A percentile compares a stretch with the other conserved stretches of the same genome.
These are phyloP conservation scores for Gymnogyps californianus DNA, from an alignment of 2,113 vertebrate genomes.

Conservation along the genomic window DNA sequence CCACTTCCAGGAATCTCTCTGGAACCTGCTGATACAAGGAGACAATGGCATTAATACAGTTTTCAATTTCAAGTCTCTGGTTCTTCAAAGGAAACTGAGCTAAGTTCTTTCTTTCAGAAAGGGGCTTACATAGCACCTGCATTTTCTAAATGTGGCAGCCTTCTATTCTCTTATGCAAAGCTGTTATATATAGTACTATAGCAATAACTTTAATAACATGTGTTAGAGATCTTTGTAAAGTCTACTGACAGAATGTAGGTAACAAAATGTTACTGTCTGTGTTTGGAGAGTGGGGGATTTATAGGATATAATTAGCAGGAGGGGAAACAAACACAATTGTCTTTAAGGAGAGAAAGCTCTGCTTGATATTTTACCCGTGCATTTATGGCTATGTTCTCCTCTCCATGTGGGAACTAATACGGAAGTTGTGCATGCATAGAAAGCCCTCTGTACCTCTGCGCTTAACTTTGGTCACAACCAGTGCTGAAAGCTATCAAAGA, in stretches of 20 bases:
- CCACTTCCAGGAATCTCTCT: constrained; percentile 98
- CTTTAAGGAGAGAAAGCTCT: constrained; percentile 54
- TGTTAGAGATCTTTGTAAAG: constrained; percentile 67
- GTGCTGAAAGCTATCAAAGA: neutral
- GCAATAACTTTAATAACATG: constrained; percentile 73
- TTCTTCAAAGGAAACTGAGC: constrained; percentile 82
- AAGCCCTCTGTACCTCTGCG: neutral
- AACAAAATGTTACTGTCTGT: constrained; percentile 52
- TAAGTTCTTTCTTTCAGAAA: constrained; percentile 75
- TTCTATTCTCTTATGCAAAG: constrained; percentile 79
- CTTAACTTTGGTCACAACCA: neutral
- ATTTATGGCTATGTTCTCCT: neutral
- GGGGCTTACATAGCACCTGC: constrained; percentile 77
- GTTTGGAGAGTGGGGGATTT: constrained; percentile 45
- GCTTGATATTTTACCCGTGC: neutral
- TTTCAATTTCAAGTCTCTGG: constrained; percentile 85
- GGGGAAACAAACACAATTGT: constrained; percentile 41
- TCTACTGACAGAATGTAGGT: constrained; percentile 54
- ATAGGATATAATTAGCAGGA: constrained; percentile 62
- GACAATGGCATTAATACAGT: constrained; percentile 87
- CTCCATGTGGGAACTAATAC: neutral
- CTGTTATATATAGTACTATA: constrained; percentile 79
- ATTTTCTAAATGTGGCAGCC: constrained; percentile 80
- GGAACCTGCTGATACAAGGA: constrained; percentile 90
- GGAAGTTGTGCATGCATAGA: neutral